Conservation (phyloP, 2,113 vertebrate species). For the Bubo blakistoni region DNA sequence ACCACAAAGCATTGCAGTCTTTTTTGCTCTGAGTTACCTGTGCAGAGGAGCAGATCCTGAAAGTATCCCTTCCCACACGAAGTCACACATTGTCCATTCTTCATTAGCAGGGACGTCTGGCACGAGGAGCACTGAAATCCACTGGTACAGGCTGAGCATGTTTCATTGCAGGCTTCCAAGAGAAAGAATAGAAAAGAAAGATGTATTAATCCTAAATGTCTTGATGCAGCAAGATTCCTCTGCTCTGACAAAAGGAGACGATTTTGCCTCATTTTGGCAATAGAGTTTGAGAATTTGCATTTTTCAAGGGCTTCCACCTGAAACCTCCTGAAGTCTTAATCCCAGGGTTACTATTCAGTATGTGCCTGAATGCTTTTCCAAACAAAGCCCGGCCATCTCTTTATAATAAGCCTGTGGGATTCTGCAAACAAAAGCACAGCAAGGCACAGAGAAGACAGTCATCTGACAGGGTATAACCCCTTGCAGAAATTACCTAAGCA, state of each 20-base stretch:
- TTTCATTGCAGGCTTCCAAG: constrained; percentile 75
- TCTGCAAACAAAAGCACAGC: background rate
- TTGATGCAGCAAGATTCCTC: background rate
- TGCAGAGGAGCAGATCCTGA: constrained; percentile 72
- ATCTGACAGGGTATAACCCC: background rate
- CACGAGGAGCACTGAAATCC: constrained; percentile 78
- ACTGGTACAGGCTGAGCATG: constrained; percentile 74
- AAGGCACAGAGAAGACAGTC: background rate
- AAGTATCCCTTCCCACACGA: constrained; percentile 73
- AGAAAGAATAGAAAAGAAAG: background rate
- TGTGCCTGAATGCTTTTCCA: background rate
- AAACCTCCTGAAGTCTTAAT: background rate
- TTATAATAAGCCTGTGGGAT: background rate
- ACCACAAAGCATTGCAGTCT: background rate
- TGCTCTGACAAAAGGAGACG: background rate
- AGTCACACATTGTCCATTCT: constrained; percentile 73
- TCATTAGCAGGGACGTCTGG: constrained; percentile 65
- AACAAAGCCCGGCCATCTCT: background rate
- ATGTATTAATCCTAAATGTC: background rate
- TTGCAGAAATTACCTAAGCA: constrained; percentile 75
- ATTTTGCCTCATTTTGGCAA: background rate
- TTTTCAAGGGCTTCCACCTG: background rate
- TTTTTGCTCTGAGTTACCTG: constrained; percentile 59
- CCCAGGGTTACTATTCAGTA: no score
- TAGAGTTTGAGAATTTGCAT: background rate